Evolutionary conservation across 2,888 invertebrate species (phyloP), one percentile per base, ranked within the genome.

Genomic region (Epinotia nisella): DNA sequence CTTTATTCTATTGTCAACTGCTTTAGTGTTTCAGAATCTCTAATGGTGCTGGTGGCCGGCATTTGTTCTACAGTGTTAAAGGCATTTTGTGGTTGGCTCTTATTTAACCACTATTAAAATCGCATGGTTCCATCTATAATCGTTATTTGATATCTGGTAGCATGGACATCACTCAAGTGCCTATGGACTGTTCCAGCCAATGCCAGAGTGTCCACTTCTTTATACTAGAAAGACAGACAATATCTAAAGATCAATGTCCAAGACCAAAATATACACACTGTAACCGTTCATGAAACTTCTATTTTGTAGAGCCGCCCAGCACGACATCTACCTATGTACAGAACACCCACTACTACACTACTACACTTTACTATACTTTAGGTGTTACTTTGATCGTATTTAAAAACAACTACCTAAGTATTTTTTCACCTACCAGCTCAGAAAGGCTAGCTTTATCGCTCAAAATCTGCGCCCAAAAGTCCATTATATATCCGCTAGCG

Each of bases 1-100:
- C 83, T 89, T 91, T 91, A 90, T 91, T 90, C 88, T 84, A 85
- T 85, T 88, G 89, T 90, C 89, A 87, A 86, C 84, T 81, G 74
- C 71, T 60, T 76, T 78, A 80, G 78, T 76, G 80, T 83, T 82
- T 83, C 81, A 81, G 81, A 81, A 79, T 80, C 78, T 76, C 64
- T 68, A 72, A 76, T 70, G 61, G 55, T 62, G 61, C 67, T 71
- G 65, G 69, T 68, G 56, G 55, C 56, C 45, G 15, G 35, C 51
- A 51, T 66, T 66, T 56, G 41, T 66, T 53, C 62, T 19, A 17
- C 17, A 49, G 1, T 62, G 62, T 62, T 49, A 62, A 62, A 49
- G 62, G 24, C 29, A 17, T 59, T 51, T 21, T 62, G 49, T 62
- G 24, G 45, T 49, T 5, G 49, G 24, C 24, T 62, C n/a, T 62